phyloP scores from a whole-genome alignment of 2,888 invertebrate species.

The Parthenolecanium corni region DNA sequence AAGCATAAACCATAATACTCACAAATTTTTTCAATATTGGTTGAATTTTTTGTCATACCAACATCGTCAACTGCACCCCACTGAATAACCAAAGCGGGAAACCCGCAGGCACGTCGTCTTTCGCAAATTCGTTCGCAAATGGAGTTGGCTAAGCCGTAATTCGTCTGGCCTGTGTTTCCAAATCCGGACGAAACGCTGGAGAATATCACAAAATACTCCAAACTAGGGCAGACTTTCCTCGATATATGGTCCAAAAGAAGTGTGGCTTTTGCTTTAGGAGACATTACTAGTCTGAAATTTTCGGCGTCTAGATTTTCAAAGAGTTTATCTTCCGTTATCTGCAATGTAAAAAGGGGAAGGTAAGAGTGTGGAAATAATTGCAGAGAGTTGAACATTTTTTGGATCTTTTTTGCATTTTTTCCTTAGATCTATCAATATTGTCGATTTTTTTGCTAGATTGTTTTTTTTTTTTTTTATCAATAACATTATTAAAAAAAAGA shows the following conservation, averaged over 20 bases:
- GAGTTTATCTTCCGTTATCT: conserved; percentile 43
- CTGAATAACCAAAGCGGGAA: conserved; percentile 71
- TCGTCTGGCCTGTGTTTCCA: conserved; percentile 81
- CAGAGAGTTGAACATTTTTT: too few relatives aligned
- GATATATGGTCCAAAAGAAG: conserved; percentile 58
- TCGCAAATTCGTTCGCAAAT: conserved; percentile 53
- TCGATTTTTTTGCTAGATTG: too few relatives aligned
- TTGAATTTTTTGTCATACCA: conserved; percentile 46
- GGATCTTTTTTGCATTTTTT: too few relatives aligned
- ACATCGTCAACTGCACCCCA: conserved; percentile 90
- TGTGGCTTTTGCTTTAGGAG: conserved; percentile 69
- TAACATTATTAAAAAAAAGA: too few relatives aligned
- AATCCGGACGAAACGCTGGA: conserved; percentile 86
- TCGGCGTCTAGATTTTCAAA: conserved; percentile 63
- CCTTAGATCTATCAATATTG: too few relatives aligned
- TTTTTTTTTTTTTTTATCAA: too few relatives aligned
- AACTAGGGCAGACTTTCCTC: conserved; percentile 45
- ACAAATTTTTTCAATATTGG: conserved; percentile 47
- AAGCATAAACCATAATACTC: conserved; percentile 29
- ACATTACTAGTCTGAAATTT: conserved; percentile 53
- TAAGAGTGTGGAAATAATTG: too few relatives aligned
- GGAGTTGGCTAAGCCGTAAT: conserved; percentile 82
- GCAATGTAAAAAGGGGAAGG: too few relatives aligned
- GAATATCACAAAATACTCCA: conserved; percentile 71
- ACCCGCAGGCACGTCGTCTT: conserved; percentile 51